Conservation (phyloP, 1,140 invertebrate genomes). For the Sweltsa coloradensis region DNA sequence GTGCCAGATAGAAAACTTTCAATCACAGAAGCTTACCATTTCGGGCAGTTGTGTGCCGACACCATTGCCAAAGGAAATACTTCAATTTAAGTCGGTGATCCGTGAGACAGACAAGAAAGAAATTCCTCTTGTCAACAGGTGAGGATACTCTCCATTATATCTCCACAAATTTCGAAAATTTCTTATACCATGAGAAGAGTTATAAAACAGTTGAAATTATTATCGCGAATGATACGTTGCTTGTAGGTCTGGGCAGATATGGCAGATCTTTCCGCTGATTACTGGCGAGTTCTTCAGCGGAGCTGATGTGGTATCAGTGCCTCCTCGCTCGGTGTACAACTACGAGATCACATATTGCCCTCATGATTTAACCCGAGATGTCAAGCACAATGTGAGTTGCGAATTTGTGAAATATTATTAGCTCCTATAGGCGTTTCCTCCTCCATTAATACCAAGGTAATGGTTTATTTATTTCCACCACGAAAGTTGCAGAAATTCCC, state of each 20-base stretch:
- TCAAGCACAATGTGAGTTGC: too few relatives aligned
- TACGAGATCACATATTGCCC: conserved; percentile 23
- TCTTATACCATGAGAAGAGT: too few relatives aligned
- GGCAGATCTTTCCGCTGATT: conserved; percentile 25
- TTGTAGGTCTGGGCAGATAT: conserved; percentile 18
- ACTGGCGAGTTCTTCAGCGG: conserved; percentile 26
- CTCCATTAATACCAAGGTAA: too few relatives aligned
- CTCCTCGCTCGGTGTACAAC: conserved; percentile 13
- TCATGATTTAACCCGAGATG: too few relatives aligned
- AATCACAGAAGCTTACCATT: conserved; percentile 22
- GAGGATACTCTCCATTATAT: too few relatives aligned
- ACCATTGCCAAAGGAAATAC: conserved; percentile 25
- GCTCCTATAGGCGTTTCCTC: too few relatives aligned
- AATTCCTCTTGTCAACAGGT: conserved; percentile 24
- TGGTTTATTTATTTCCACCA: too few relatives aligned
- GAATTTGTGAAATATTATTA: too few relatives aligned
- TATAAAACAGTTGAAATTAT: too few relatives aligned
- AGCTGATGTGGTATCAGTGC: conserved; percentile 16
- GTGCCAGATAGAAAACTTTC: conserved; percentile 25
- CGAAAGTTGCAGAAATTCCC: too few relatives aligned
- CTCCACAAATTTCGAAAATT: too few relatives aligned
- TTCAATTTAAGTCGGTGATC: conserved; percentile 26
- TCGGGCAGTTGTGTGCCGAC: conserved; percentile 26
- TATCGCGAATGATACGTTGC: not conserved
- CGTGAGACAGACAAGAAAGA: conserved; percentile 20